A percentile compares a stretch with the other conserved stretches of the same genome.
These are phyloP conservation scores for Drosophila nigromelanica DNA, from an alignment of 1,140 invertebrate genomes.

Conservation along the genomic window DNA sequence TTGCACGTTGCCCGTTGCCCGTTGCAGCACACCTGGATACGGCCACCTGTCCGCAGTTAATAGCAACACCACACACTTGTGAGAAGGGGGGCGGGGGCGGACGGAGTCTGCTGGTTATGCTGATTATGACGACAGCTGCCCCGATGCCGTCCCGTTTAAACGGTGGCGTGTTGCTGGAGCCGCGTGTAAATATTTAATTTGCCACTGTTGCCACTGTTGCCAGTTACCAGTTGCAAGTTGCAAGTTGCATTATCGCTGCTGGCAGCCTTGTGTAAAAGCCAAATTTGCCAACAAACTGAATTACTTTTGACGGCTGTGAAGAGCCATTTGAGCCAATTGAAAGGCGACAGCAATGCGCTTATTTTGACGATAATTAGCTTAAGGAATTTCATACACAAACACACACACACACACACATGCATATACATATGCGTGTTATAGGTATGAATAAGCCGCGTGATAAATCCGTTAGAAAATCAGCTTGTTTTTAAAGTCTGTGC, in stretches of 20 bases:
- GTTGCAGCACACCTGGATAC: not conserved
- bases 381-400: conserved; percentile 1
- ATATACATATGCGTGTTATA: not conserved
- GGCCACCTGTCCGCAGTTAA: conserved; percentile 10
- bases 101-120: conserved; percentile 8
- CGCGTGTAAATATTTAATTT: conserved; percentile 47
- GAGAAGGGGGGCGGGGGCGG: no score
- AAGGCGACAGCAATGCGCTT: conserved; percentile 9
- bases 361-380: conserved; percentile 16
- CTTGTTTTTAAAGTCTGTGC: no score
- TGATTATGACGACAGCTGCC: conserved; percentile 41
- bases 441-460: no score
- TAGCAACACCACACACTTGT: conserved; percentile 1
- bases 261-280: conserved; percentile 6
- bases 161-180: conserved; percentile 22
- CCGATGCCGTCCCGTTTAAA: conserved; percentile 10
- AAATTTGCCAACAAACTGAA: conserved; percentile 36
- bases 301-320: conserved; percentile 23
- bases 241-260: conserved; percentile 16
- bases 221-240: conserved; percentile 33
- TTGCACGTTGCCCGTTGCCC: conserved; percentile 17
- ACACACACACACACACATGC: not conserved
- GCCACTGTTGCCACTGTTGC: conserved; percentile 8
- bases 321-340: conserved; percentile 21
- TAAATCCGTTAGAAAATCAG: not conserved